These are phyloP conservation scores for Dendrophyllia cribrosa DNA, from an alignment of 64 coral and sea anemone species.

Conservation along the genomic window DNA sequence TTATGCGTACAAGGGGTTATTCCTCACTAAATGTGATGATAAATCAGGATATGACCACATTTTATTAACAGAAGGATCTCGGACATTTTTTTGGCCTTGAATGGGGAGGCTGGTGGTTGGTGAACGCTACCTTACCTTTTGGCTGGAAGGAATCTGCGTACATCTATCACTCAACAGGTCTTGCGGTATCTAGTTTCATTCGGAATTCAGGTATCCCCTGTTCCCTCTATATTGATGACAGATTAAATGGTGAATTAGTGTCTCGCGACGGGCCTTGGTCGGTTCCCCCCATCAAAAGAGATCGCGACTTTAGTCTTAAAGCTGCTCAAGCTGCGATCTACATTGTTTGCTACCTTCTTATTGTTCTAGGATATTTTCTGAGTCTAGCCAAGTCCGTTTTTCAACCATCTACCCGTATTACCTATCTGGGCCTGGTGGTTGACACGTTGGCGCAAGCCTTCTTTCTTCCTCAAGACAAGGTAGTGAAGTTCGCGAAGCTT, in stretches of 20 bases:
- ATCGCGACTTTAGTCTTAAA: too few relatives aligned
- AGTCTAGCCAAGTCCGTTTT: conserved; percentile 6
- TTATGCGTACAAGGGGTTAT: conserved; percentile 15
- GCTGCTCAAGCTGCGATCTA: neutral
- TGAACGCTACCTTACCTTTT: neutral
- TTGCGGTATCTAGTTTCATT: neutral
- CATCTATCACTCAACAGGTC: conserved; percentile 37
- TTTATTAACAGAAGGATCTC: too few relatives aligned
- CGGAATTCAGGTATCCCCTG: conserved; percentile 25
- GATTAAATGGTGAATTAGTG: neutral
- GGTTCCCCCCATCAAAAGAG: too few relatives aligned
- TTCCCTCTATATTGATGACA: conserved; percentile 37
- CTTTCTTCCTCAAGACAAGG: neutral
- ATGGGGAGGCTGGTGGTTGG: neutral
- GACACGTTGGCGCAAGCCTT: neutral
- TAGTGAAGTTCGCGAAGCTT: neutral
- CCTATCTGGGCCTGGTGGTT: conserved; percentile 1
- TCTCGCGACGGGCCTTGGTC: neutral
- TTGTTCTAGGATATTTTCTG: conserved; percentile 5
- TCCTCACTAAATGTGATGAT: conserved; percentile 41
- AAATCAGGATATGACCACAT: conserved; percentile 56
- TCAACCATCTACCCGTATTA: neutral
- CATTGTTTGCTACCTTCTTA: neutral
- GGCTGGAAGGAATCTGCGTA: conserved; percentile 46
- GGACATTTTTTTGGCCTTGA: too few relatives aligned